Conservation (phyloP, 2,797 vertebrate genomes). For the Peromyscus nudipes region DNA sequence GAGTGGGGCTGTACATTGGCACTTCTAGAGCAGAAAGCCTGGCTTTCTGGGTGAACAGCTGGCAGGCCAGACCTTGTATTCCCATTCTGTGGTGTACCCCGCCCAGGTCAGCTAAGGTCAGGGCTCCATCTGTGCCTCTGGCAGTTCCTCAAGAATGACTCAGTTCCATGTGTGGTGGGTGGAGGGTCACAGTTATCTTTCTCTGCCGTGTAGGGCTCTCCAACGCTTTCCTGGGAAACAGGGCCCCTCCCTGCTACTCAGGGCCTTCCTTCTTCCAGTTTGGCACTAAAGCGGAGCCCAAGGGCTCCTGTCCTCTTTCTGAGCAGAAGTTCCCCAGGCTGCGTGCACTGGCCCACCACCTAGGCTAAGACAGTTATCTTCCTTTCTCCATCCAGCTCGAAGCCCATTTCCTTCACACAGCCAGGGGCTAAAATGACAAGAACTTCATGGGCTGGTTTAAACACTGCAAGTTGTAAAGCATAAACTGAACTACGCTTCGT, state of each 20-base stretch:
- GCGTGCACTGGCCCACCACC: neutral
- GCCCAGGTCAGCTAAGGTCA: conserved; percentile 44
- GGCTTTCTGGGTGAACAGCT: neutral
- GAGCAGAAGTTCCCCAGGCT: neutral
- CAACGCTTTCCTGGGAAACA: conserved; percentile 57
- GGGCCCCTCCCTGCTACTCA: neutral
- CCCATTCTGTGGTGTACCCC: neutral
- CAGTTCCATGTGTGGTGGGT: conserved; percentile 7
- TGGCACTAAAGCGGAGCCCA: neutral
- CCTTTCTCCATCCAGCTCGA: neutral
- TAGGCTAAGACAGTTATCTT: neutral
- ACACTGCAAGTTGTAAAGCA: neutral
- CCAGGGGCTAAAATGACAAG: neutral
- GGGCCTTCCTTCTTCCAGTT: conserved; percentile 27
- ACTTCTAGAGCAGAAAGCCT: conserved; percentile 27
- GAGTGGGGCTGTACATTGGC: neutral
- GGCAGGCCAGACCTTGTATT: neutral
- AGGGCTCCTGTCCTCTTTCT: neutral
- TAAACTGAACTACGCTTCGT: neutral
- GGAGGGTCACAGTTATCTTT: neutral
- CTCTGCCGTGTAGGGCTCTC: neutral
- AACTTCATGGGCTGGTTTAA: neutral
- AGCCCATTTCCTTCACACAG: neutral
- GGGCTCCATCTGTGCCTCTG: conserved; percentile 35
- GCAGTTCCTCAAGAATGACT: conserved; percentile 49